Base-by-base conservation (phyloP, 1,140 invertebrate genomes). In the Leptinotarsa undecemlineata region DNA sequence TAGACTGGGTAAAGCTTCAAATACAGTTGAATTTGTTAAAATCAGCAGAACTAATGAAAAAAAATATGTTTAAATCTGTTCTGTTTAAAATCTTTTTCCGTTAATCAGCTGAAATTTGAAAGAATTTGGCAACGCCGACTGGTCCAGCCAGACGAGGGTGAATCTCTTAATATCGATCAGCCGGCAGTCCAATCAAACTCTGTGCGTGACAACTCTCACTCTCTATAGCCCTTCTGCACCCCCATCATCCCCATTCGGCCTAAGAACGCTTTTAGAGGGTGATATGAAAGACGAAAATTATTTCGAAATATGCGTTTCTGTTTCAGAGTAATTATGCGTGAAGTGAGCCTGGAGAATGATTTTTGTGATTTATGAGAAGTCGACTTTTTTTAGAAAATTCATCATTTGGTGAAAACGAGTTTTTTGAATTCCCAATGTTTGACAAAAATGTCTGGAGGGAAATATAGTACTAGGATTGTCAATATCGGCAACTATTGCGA, bases 151-250 rank as follows among this genome's bases (percentile, higher is more conserved):
- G 82, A 81, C 78, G 76, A 78, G 82, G 82, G 82, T 81, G 82
- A 83, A 82, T 83, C 82, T 83, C 79, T 82, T 78, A 79, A 82
- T 83, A 82, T 82, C 82, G 82, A 83, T 83, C 81, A 82, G 80
- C 60, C 68, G 81, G 81, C 80, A 82, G 82, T 76, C 82, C 82
- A 82, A 84, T 84, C 83, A 84, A 83, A 82, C 81, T 77, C 74
- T 83, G 83, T 84, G 83, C 83, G 83, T 84, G 83, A 84, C 82
- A 84, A 84, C 82, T 84, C 81, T 84, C 83, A 82, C 83, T 84
- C 79, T 83, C 78, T 76, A 74, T 74, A 77, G 76, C 81, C 79
- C 80, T 82, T 77, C 73, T 76, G 77, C 80, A 81, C 76, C 80
- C 78, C 80, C 76, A 73, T 73, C 68, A 61, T 51, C 73, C 74